Evolutionary conservation across 2,888 invertebrate genomes (phyloP), one percentile per base, ranked within the genome.

Genomic region (Sclerodermus sp.): DNA sequence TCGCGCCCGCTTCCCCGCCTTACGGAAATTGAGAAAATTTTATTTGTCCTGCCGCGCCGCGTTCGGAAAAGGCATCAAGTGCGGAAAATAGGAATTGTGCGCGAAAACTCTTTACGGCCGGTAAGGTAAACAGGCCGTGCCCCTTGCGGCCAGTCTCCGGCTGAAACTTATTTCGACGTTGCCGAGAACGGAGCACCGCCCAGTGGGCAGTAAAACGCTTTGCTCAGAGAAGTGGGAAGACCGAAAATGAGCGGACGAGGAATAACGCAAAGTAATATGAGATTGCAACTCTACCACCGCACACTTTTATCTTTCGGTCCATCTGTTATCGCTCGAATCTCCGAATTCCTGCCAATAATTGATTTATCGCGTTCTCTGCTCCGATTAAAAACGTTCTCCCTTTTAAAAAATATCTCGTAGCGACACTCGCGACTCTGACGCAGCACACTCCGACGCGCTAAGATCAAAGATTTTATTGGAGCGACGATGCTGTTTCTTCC

Each of bases 1-100:
- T 45, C 44, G 41, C 46, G 46, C 31, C 53, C 53, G 49, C 52
- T 43, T 47, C 40, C 41, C 42, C 55, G 46, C 49, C 29, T 42
- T 42, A 54, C 54, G 59, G 66, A 67, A 70, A 74, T 70, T 67
- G 64, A 66, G 60, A 66, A 68, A 74, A 73, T 69, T 73, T 72
- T 74, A 74, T 73, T 70, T 68, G 66, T 67, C 64, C 60, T 55
- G 55, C 23, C 34, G 34, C 12, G 13, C n/a, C 43, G 58, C 42
- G 49, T 43, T 57, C 53, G 49, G 52, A 64, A 62, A 61, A 66
- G 62, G 49, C 65, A 67, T 67, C 64, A 52, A 56, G 60, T 17
- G 61, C 53, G 58, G 60, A 62, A 68, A 68, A 71, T 69, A 55
- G 66, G 58, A 68, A 70, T 66, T 57, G 67, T 65, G 55, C 53